These are phyloP conservation scores for Synodontis membranacea DNA, from an alignment of 2,113 vertebrate genomes.

Conservation along the genomic window DNA sequence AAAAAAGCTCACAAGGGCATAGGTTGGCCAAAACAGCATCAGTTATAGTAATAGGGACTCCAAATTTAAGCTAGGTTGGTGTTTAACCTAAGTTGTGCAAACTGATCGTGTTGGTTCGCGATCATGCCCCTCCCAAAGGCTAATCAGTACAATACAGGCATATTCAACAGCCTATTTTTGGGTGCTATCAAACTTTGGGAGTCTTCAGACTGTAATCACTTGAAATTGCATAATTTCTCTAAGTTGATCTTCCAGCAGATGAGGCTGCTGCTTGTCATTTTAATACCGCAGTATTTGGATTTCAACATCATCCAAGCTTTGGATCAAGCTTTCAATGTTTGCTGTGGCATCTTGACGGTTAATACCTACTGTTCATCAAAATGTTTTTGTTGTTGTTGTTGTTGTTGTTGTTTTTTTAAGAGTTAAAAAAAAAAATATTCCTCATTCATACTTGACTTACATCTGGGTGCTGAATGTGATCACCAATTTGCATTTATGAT, in stretches of 20 bases:
- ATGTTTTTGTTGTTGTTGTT: slow-evolving; percentile 10
- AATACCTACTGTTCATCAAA: slow-evolving; percentile 18
- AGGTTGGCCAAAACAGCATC: slow-evolving; percentile 15
- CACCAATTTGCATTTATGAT: slow-evolving; percentile 38
- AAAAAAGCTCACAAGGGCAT: slow-evolving; percentile 25
- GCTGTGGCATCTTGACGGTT: slow-evolving; percentile 43
- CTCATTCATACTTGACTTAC: slow-evolving; percentile 50
- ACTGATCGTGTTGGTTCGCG: slow-evolving; percentile 39
- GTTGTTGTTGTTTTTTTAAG: neutral
- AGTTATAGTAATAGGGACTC: neutral
- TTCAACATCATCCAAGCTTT: slow-evolving; percentile 41
- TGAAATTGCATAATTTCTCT: slow-evolving; percentile 37
- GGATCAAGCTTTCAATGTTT: slow-evolving; percentile 38
- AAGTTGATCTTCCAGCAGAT: slow-evolving; percentile 51
- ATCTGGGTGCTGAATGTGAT: slow-evolving; percentile 43
- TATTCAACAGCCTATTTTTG: slow-evolving; percentile 44
- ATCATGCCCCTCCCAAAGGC: slow-evolving; percentile 44
- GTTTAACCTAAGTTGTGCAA: slow-evolving; percentile 16
- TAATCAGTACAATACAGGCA: slow-evolving; percentile 49
- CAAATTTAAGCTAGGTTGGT: slow-evolving; percentile 13
- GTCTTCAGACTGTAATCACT: slow-evolving; percentile 49
- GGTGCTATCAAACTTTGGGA: slow-evolving; percentile 45
- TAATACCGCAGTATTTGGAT: slow-evolving; percentile 53
- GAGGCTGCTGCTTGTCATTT: slow-evolving; percentile 49
- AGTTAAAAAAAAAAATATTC: slow-evolving; percentile 26